phyloP scores from a whole-genome alignment of 92 coral and sea anemone genomes.

The Phenganax stokvisi region DNA sequence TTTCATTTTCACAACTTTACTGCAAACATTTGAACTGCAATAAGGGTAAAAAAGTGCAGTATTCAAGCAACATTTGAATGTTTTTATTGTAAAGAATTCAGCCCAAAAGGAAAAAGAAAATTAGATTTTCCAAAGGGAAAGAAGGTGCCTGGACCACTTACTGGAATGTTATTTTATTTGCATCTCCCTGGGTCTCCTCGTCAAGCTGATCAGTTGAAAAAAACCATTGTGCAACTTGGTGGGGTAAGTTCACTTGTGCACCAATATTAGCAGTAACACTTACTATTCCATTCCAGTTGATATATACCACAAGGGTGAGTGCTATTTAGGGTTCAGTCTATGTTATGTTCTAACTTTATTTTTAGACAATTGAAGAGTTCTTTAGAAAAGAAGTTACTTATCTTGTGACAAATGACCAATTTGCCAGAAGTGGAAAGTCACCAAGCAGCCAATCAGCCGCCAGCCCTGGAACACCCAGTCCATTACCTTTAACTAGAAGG shows the following conservation, averaged over 20 bases:
- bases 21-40: no score
- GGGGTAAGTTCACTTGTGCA: slow-evolving; percentile 55
- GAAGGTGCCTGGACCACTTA: slow-evolving; percentile 50
- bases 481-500: slow-evolving; percentile 69
- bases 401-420: slow-evolving; percentile 70
- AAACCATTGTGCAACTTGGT: slow-evolving; percentile 67
- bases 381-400: slow-evolving; percentile 80
- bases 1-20: no score
- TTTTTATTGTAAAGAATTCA: slow-evolving; percentile 48
- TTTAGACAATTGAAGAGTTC: slow-evolving; percentile 82
- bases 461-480: slow-evolving; percentile 80
- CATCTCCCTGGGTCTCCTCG: slow-evolving; percentile 66
- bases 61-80: not conserved
- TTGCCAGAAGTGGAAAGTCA: slow-evolving; percentile 64
- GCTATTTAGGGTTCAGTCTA: not conserved
- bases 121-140: slow-evolving; percentile 70
- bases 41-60: not conserved
- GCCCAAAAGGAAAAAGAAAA: slow-evolving; percentile 94
- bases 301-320: not conserved
- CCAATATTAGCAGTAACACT: no score
- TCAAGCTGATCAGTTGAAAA: slow-evolving; percentile 50
- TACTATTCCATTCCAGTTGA: not conserved
- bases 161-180: slow-evolving; percentile 70
- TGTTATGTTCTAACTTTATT: not conserved
- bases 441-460: slow-evolving; percentile 90